phyloP scores from a whole-genome alignment of 1,140 invertebrate species.

The Nasonia longicornis region DNA sequence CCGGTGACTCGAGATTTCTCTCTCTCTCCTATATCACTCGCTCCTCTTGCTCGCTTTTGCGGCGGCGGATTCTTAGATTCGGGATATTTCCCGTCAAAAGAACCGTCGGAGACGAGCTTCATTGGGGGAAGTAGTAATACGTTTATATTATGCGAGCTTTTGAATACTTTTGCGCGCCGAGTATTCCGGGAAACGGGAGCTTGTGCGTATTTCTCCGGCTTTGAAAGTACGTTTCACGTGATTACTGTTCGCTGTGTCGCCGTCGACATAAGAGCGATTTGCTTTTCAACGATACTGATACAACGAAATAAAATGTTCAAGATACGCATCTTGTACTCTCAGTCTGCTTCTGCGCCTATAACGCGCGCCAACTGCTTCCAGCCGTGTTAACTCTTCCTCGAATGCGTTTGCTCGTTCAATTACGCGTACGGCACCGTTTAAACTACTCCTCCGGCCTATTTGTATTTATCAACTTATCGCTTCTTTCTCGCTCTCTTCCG shows the following conservation, averaged over 20 bases:
- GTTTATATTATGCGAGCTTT: background rate
- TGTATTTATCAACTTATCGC: background rate
- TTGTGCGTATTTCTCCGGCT: background rate
- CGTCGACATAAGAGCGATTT: no score
- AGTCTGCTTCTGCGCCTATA: no score
- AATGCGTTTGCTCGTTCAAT: no score
- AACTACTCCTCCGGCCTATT: background rate
- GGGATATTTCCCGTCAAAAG: background rate
- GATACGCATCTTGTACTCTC: no score
- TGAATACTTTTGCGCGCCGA: background rate
- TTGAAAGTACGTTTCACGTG: no score
- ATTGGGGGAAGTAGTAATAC: background rate
- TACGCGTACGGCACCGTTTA: background rate
- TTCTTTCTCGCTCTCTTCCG: background rate
- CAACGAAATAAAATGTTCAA: no score
- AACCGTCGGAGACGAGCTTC: background rate
- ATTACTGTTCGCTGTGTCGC: no score
- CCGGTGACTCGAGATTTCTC: background rate
- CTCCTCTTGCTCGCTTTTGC: background rate
- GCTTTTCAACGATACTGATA: no score
- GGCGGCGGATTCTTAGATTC: background rate
- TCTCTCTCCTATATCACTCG: background rate
- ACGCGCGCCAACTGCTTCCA: no score
- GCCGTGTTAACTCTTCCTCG: no score
- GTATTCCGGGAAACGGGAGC: no score